Base-by-base conservation (phyloP, 2,888 invertebrate genomes). In the Dryobota labecula region DNA sequence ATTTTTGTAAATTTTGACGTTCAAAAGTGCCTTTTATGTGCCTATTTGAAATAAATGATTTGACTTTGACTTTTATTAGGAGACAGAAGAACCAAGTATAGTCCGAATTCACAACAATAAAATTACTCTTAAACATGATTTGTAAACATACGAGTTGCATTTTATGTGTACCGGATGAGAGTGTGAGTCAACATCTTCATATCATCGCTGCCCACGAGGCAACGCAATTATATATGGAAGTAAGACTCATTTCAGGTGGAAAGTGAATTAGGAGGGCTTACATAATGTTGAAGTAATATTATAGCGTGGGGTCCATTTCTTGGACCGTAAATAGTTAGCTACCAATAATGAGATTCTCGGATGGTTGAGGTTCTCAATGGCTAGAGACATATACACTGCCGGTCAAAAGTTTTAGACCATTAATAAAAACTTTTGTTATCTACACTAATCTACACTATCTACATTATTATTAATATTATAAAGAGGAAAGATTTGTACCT, bases 131-230 rank as follows among this genome's bases (percentile, higher is more conserved):
- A 30, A 70, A 33, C 6, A 53, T 57, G 62, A 45, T 11, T 47
- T 62, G 65, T 47, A 57, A 64, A 43, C 61, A 60, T 20, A 51
- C n/a, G 63, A 24, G 36, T 33, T 57, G 51, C 65, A 76, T 24
- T 51, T 57, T 45, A 51, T 38, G 33, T 63, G 58, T 51, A 47
- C 66, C 78, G 70, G 72, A 77, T 47, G 68, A 57, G 57, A 54
- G 36, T n/a, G 36, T 84, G 82, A 84, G 49, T 83, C 85, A 84
- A 47, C 30, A 43, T 67, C 45, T 51, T 47, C n/a, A 27, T 64
- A 75, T 64, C 45, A 53, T 62, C 9, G 54, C 63, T 47, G 53
- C 80, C 74, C 74, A 74, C 76, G 41, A 63, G 38, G 36, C 51
- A 13, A 38, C 2, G 6, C 49, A 60, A 65, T 70, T 84, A 82